These are phyloP conservation scores for Drosophila fuyamai DNA, from an alignment of 1,140 invertebrate genomes.

Conservation along the genomic window DNA sequence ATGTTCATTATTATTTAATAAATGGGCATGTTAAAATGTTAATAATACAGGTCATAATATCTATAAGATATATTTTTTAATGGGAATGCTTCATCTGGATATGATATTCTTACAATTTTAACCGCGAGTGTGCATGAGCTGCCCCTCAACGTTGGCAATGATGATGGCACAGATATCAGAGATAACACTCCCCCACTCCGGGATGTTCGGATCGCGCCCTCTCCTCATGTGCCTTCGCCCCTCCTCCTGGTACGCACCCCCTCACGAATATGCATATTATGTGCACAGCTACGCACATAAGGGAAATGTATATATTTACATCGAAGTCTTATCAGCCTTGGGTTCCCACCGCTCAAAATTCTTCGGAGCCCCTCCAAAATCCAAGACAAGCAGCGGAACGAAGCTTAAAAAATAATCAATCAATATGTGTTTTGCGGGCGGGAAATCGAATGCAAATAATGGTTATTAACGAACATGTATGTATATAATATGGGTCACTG, in stretches of 20 bases:
- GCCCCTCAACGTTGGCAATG: constrained; percentile 31
- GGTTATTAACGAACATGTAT: constrained; percentile 4
- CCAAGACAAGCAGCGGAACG: constrained; percentile 24
- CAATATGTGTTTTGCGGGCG: constrained; percentile 14
- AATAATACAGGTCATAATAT: too few relatives aligned
- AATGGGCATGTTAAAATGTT: too few relatives aligned
- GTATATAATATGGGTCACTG: neutral
- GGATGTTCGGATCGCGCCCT: constrained; percentile 12
- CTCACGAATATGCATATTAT: constrained; percentile 9
- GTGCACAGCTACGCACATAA: constrained; percentile 43
- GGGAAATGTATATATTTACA: constrained; percentile 15
- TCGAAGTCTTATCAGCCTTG: constrained; percentile 32
- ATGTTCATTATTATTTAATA: too few relatives aligned
- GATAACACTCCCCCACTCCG: constrained; percentile 34
- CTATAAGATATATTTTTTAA: too few relatives aligned
- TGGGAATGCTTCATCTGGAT: too few relatives aligned
- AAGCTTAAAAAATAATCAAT: constrained; percentile 40
- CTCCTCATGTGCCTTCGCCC: neutral
- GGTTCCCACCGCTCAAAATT: constrained; percentile 25
- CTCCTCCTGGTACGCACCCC: neutral
- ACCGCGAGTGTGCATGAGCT: constrained; percentile 14
- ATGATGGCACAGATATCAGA: constrained; percentile 57
- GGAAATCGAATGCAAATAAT: constrained; percentile 20
- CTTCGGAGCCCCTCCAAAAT: neutral
- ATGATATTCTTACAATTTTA: neutral